Percentiles rank a stretch among this genome's conserved stretches.
Evolutionary conservation across 2,797 vertebrate species (phyloP).

Genomic region (Siniperca scherzeri): DNA sequence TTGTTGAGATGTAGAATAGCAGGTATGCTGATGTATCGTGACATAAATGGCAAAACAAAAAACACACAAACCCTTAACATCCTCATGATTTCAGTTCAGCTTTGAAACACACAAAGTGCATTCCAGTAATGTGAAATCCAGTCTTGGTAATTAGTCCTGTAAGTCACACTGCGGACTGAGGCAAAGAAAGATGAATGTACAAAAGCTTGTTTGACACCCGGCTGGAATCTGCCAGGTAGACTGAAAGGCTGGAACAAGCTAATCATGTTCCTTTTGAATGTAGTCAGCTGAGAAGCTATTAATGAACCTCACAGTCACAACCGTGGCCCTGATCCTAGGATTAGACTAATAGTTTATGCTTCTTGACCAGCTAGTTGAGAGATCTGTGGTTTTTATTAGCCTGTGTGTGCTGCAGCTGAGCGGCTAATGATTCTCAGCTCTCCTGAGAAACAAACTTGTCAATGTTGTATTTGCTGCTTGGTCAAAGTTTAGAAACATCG

Average conservation of each 20-base stretch:
- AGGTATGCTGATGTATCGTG: not conserved
- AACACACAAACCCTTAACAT: not conserved
- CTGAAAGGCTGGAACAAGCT: constrained; percentile 58
- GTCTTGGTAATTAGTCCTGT: constrained; percentile 4
- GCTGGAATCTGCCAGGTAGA: constrained; percentile 54
- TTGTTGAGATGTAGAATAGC: constrained; percentile 1
- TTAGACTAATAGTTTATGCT: constrained; percentile 74
- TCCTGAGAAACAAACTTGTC: constrained; percentile 13
- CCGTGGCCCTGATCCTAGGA: constrained; percentile 70
- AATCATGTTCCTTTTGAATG: constrained; percentile 67
- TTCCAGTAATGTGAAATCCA: constrained; percentile 11
- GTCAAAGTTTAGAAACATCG: constrained; percentile 21
- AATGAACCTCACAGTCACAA: constrained; percentile 68
- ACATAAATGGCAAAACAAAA: constrained; percentile 5
- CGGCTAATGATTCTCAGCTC: constrained; percentile 15
- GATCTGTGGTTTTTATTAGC: constrained; percentile 47
- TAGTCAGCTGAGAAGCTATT: constrained; percentile 70
- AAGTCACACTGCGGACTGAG: constrained; percentile 31
- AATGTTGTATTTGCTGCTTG: constrained; percentile 5
- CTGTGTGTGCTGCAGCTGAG: constrained; percentile 23
- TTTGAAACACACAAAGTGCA: not conserved
- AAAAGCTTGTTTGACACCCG: constrained; percentile 43
- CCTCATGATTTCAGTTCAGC: not conserved
- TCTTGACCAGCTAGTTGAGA: constrained; percentile 52
- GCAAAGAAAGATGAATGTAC: constrained; percentile 41